phyloP scores from a whole-genome alignment of 2,888 invertebrate species.

The Rambutsinella grinnellia region DNA sequence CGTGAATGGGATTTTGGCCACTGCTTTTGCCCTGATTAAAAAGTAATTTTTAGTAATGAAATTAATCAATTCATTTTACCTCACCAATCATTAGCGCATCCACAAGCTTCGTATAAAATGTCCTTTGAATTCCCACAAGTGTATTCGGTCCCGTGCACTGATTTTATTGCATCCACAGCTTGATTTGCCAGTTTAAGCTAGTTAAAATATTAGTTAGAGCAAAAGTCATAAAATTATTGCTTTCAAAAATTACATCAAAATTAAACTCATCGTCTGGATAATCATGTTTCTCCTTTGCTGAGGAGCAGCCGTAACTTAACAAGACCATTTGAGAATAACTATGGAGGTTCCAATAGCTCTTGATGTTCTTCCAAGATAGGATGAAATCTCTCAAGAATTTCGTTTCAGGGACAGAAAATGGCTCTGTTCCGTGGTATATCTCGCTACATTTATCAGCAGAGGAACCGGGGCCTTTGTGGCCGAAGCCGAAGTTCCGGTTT shows the following conservation, averaged over 20 bases:
- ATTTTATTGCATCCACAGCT: constrained; percentile 52
- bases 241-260: too few relatives aligned
- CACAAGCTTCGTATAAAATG: constrained; percentile 69
- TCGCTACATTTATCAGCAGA: constrained; percentile 81
- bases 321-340: constrained; percentile 76
- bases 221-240: too few relatives aligned
- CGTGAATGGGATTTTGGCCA: constrained; percentile 11
- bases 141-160: constrained; percentile 60
- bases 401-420: constrained; percentile 85
- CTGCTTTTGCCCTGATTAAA: neutral
- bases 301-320: constrained; percentile 72
- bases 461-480: constrained; percentile 72
- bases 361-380: neutral
- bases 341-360: constrained; percentile 75
- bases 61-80: neutral
- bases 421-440: constrained; percentile 78
- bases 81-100: constrained; percentile 82
- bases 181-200: constrained; percentile 39
- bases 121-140: constrained; percentile 60
- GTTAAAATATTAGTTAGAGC: too few relatives aligned
- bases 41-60: neutral
- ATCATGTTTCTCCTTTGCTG: neutral
- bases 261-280: constrained; percentile 1
- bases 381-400: constrained; percentile 77
- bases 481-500: constrained; percentile 69